Conservation (phyloP, 2,888 invertebrate genomes). For the Coenonympha arcania region DNA sequence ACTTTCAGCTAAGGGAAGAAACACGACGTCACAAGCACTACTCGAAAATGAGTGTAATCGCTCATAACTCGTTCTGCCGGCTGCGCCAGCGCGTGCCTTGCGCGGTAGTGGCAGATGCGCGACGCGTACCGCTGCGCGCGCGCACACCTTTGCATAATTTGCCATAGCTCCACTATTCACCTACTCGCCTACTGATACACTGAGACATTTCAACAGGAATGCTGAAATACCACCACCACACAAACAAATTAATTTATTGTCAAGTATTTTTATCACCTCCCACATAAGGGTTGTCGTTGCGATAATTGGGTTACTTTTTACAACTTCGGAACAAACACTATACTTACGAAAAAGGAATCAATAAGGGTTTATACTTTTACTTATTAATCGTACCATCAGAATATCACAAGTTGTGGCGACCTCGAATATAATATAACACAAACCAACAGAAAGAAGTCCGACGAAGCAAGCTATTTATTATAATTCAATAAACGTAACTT, state of each 20-base stretch:
- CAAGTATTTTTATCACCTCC: conserved; percentile 2
- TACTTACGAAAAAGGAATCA: no score
- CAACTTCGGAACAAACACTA: not conserved
- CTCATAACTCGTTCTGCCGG: conserved; percentile 28
- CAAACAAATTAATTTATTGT: not conserved
- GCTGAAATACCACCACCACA: conserved; percentile 4
- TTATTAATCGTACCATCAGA: not conserved
- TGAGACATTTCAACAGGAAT: conserved; percentile 14
- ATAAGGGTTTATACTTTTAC: no score
- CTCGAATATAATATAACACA: not conserved
- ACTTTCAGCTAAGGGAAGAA: no score
- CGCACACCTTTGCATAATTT: conserved; percentile 30
- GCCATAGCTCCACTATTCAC: conserved; percentile 13
- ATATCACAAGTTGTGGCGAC: no score
- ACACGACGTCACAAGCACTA: no score
- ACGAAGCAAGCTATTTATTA: conserved; percentile 21
- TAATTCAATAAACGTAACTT: conserved; percentile 52
- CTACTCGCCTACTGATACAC: conserved; percentile 26
- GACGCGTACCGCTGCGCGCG: conserved; percentile 31
- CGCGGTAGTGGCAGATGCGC: conserved; percentile 58
- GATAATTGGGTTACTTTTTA: not conserved
- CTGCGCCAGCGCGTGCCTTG: conserved; percentile 37
- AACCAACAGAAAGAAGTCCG: not conserved
- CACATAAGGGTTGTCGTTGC: conserved; percentile 1
- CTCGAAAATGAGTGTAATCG: conserved; percentile 16